Percentiles rank a stretch among this genome's conserved stretches.
Evolutionary conservation across 2,797 vertebrate genomes (phyloP).

Genomic region (Buphagus erythrorhynchus): DNA sequence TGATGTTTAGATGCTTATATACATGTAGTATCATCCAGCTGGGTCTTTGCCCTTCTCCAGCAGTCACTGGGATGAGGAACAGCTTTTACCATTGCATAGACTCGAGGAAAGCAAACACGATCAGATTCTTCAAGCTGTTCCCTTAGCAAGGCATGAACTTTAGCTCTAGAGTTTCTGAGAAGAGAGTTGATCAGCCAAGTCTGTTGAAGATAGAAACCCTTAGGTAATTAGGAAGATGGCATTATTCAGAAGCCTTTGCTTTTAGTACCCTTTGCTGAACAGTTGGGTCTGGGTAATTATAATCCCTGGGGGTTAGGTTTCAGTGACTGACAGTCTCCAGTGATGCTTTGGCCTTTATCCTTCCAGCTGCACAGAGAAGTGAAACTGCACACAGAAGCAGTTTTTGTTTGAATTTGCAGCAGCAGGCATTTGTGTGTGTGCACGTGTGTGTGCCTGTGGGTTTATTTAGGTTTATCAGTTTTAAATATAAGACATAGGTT

Average conservation of each 20-base stretch:
- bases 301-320: not conserved
- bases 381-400: slow-evolving; percentile 52
- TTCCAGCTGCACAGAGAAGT: not conserved
- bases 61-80: not conserved
- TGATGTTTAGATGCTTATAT: not conserved
- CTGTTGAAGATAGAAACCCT: slow-evolving; percentile 22
- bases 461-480: slow-evolving; percentile 27
- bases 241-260: slow-evolving; percentile 9
- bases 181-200: slow-evolving; percentile 39
- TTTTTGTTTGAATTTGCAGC: slow-evolving; percentile 5
- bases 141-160: slow-evolving; percentile 28
- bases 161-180: not conserved
- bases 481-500: not conserved
- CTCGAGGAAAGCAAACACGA: rapidly evolving
- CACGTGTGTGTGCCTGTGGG: not conserved
- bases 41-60: not conserved
- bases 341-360: not conserved
- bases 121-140: not conserved
- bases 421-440: not conserved
- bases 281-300: slow-evolving; percentile 35
- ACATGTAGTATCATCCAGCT: not conserved
- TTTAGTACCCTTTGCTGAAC: slow-evolving; percentile 6
- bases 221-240: slow-evolving; percentile 27
- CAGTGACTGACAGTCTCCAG: slow-evolving; percentile 27
- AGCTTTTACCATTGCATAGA: not conserved